Percentiles rank a stretch among this genome's conserved stretches.
These are phyloP conservation scores for Callimorpha dominula DNA, from an alignment of 2,888 invertebrate genomes.

Conservation along the genomic window DNA sequence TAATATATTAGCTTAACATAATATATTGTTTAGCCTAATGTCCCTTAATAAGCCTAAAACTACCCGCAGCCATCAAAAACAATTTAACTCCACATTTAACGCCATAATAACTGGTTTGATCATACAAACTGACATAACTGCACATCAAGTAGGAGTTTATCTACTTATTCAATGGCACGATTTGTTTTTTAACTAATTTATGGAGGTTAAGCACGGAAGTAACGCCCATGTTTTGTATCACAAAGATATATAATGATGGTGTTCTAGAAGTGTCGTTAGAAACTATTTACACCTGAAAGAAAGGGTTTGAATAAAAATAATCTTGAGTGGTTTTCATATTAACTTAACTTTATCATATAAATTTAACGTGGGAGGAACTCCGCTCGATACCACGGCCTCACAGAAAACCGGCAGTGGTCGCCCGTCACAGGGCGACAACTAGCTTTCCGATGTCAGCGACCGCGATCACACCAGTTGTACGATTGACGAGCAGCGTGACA, in stretches of 20 bases:
- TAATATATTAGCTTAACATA: constrained; percentile 36
- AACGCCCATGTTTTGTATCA: constrained; percentile 65
- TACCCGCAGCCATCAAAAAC: constrained; percentile 71
- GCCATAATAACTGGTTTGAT: constrained; percentile 65
- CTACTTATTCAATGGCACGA: constrained; percentile 74
- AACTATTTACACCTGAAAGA: too few species aligned
- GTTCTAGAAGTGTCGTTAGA: constrained; percentile 44
- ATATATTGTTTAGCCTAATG: constrained; percentile 28
- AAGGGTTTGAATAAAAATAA: neutral
- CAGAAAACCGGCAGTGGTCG: too few species aligned
- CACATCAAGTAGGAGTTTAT: constrained; percentile 74
- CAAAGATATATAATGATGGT: constrained; percentile 24
- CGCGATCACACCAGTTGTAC: too few species aligned
- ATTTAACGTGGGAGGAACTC: too few species aligned
- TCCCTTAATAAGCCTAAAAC: constrained; percentile 48
- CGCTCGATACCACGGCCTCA: too few species aligned
- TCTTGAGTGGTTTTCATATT: too few species aligned
- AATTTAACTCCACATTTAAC: constrained; percentile 70
- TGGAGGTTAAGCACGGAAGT: constrained; percentile 74
- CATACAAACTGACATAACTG: constrained; percentile 64
- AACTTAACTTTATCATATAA: too few species aligned
- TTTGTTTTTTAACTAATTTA: constrained; percentile 86
- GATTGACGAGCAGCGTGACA: too few species aligned
- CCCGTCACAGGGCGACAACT: too few species aligned
- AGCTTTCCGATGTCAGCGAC: too few species aligned